These are phyloP conservation scores for Lepidothrix coronata DNA, from an alignment of 2,113 vertebrate genomes.

Conservation along the genomic window DNA sequence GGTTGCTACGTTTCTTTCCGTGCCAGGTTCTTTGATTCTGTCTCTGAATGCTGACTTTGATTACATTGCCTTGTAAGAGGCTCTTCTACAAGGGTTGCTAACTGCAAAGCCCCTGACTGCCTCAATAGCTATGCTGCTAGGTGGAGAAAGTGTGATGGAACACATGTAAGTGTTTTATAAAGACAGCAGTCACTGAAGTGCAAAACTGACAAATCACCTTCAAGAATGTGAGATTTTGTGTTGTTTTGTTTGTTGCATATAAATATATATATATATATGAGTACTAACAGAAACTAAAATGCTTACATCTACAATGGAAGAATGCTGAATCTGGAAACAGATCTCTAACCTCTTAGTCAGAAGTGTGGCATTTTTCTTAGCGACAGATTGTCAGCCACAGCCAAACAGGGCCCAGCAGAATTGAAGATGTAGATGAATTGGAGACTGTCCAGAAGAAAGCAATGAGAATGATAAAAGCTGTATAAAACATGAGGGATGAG, in stretches of 20 bases:
- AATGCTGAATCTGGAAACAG: neutral
- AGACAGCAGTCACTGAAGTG: neutral
- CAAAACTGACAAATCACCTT: neutral
- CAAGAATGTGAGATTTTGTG: neutral
- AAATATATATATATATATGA: neutral
- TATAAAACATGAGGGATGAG: slow-evolving; percentile 40
- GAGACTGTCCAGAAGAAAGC: slow-evolving; percentile 35
- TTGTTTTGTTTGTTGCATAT: neutral
- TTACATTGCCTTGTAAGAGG: neutral
- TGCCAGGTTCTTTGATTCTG: slow-evolving; percentile 25
- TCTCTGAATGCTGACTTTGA: slow-evolving; percentile 5
- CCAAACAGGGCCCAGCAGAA: neutral
- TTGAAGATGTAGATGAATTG: slow-evolving; percentile 8
- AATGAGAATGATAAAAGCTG: slow-evolving; percentile 48
- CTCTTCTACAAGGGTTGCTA: neutral
- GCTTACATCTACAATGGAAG: neutral
- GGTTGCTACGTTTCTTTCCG: slow-evolving; percentile 4
- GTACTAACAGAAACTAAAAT: neutral
- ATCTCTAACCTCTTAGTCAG: neutral
- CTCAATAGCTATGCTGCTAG: neutral
- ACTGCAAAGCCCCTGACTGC: neutral
- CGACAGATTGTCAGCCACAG: neutral
- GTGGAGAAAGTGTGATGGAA: neutral
- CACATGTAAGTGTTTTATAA: neutral
- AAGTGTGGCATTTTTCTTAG: neutral